Evolutionary conservation across 2,113 vertebrate species (phyloP), one percentile per base, ranked within the genome.

Genomic region (Gallinago media): DNA sequence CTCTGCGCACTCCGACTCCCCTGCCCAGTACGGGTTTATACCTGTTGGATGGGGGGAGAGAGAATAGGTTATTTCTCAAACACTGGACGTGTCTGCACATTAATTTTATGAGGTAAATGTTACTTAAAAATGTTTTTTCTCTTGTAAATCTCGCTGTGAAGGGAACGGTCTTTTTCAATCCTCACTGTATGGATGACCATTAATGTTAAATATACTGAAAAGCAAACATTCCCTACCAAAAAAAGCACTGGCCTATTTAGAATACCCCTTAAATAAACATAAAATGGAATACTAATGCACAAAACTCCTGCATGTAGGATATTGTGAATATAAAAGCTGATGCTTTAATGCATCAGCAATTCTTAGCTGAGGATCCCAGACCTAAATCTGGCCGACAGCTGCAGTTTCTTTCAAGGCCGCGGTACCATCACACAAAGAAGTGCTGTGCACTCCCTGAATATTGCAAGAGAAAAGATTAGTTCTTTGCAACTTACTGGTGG

Each of bases 401-500:
- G 80, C 32, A 22, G n/a, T 72, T 72, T 54, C 47, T 76, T 76
- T 71, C 56, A 67, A 11, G 10, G 2, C 29, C 12, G 7, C 6
- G 25, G 31, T 17, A 31, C 7, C 19, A 25, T 23, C 32, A 13
- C 71, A 29, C 0, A 0, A 9, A 23, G 19, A 50, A 74, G 6
- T 12, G 32, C 38, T 55, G 14, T 59, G 44, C 4, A 3, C 5
- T 65, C 31, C 16, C 44, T 17, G 18, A 47, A 6, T 27, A 17
- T 36, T 32, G 11, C 6, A 74, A 74, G 12, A 76, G n/a, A 65
- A 44, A 46, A 68, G 13, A 75, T 84, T 44, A 34, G 31, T 80
- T 34, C 44, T 77, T 34, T 49, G 23, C 23, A 86, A 98, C 98
- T 97, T 97, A 99, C 99, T 98, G 75, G 99, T 98, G 44, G 99